These are phyloP conservation scores for Camelus bactrianus DNA, from an alignment of 2,113 vertebrate species.

Conservation along the genomic window DNA sequence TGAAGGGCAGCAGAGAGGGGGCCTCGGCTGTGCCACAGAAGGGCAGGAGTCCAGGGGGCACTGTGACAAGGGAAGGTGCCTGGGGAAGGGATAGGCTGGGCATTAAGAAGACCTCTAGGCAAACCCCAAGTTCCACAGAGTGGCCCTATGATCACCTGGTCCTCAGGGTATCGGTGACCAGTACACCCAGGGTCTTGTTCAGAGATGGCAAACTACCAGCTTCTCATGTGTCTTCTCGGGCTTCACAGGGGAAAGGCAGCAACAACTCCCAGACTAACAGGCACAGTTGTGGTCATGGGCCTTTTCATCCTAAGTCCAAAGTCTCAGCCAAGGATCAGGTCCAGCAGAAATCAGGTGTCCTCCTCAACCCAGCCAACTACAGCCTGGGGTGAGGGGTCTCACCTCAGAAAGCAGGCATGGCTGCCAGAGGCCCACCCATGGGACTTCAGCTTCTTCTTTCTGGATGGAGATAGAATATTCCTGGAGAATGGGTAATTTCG, in stretches of 20 bases:
- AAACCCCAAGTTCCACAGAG: neutral
- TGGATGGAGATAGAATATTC: neutral
- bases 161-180: rapidly evolving
- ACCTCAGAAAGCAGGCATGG: neutral
- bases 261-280: neutral
- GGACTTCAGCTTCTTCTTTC: neutral
- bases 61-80: neutral
- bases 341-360: too few relatives aligned
- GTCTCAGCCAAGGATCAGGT: neutral
- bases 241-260: neutral
- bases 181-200: neutral
- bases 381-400: neutral
- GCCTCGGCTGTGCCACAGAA: rapidly evolving
- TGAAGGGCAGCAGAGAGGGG: rapidly evolving
- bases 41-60: neutral
- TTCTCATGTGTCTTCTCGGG: neutral
- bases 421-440: neutral
- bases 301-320: neutral
- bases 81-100: neutral
- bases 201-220: neutral
- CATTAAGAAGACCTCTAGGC: neutral
- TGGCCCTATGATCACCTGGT: neutral
- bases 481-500: neutral
- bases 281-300: neutral
- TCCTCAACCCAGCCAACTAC: neutral